These are phyloP conservation scores for Thera britannica DNA, from an alignment of 2,888 invertebrate species.

Conservation along the genomic window DNA sequence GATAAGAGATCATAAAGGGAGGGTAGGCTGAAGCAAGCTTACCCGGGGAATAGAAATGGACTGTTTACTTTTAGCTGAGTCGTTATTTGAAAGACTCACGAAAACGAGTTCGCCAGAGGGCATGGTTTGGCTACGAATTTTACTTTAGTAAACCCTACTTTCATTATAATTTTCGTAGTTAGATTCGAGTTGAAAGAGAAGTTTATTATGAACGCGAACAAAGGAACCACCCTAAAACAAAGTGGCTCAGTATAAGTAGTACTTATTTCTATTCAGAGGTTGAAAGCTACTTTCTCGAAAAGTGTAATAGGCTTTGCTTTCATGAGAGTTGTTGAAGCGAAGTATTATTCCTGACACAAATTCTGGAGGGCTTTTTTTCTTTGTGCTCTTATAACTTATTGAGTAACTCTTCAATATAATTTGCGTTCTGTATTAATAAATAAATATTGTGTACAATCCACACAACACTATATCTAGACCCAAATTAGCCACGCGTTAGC, in stretches of 20 bases:
- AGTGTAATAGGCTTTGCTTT: constrained; percentile 35
- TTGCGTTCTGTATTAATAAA: too few relatives aligned
- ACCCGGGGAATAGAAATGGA: constrained; percentile 39
- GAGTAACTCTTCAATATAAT: too few relatives aligned
- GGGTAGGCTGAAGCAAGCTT: constrained; percentile 23
- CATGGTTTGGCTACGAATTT: background rate
- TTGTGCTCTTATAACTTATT: constrained; percentile 39
- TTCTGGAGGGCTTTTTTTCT: constrained; percentile 17
- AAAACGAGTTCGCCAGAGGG: background rate
- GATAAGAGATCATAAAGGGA: constrained; percentile 35
- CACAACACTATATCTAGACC: too few relatives aligned
- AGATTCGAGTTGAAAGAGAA: constrained; percentile 21
- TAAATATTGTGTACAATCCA: too few relatives aligned
- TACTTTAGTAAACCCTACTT: constrained; percentile 2
- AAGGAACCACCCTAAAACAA: constrained; percentile 35
- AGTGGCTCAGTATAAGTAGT: constrained; percentile 24
- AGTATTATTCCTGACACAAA: constrained; percentile 36
- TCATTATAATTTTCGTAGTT: constrained; percentile 19
- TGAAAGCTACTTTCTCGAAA: constrained; percentile 29
- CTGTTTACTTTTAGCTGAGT: constrained; percentile 32
- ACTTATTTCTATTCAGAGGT: too few relatives aligned
- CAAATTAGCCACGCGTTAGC: too few relatives aligned
- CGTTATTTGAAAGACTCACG: constrained; percentile 8
- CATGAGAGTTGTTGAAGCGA: constrained; percentile 35
- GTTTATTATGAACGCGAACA: constrained; percentile 21